Evolutionary conservation across 1,140 invertebrate genomes (phyloP).

Genomic region (Dreissena polymorpha): DNA sequence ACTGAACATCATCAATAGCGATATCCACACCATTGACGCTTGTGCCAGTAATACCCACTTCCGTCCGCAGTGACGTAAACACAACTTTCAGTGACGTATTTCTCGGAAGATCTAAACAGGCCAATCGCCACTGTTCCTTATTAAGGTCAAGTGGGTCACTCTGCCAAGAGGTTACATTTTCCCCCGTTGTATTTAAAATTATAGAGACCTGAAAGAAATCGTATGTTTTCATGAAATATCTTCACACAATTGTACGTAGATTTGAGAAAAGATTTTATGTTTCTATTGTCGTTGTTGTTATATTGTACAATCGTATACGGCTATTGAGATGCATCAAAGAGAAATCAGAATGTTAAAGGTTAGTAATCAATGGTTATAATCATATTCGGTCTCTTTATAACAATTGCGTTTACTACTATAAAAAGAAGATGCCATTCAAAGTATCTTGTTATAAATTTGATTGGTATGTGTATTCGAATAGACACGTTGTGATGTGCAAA

Average conservation of each 20-base stretch:
- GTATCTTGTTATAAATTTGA: too few relatives aligned
- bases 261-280: neutral
- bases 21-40: constrained; percentile 62
- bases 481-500: too few relatives aligned
- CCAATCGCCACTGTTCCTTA: constrained; percentile 53
- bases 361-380: too few relatives aligned
- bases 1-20: constrained; percentile 66
- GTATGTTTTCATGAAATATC: neutral
- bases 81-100: constrained; percentile 51
- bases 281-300: neutral
- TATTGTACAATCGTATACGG: neutral
- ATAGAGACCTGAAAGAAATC: neutral
- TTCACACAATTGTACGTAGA: neutral
- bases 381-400: too few relatives aligned
- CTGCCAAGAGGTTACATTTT: neutral
- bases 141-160: constrained; percentile 4
- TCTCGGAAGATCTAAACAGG: constrained; percentile 61
- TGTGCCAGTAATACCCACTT: constrained; percentile 43
- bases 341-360: neutral
- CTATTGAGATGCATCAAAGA: neutral
- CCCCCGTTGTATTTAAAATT: neutral
- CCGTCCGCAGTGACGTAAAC: constrained; percentile 55
- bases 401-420: too few relatives aligned
- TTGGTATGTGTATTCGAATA: too few relatives aligned
- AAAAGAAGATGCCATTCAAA: too few relatives aligned